Conservation (phyloP, 2,888 invertebrate genomes). For the Dastarcus helophoroides region DNA sequence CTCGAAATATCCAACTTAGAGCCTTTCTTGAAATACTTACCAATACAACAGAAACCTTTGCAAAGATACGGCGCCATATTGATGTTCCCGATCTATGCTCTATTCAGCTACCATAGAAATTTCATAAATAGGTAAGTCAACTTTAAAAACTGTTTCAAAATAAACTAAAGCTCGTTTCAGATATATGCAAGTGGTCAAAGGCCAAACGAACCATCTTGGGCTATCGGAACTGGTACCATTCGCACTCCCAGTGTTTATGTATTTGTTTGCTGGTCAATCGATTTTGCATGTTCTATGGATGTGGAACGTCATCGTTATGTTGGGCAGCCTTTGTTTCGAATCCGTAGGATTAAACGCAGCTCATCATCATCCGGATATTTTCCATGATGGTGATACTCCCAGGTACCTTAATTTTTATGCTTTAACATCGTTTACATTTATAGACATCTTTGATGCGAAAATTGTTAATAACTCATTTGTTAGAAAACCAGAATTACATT, state of each 20-base stretch:
- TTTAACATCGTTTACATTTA: too few species aligned
- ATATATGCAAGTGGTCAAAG: background rate
- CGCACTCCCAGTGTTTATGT: conserved; percentile 37
- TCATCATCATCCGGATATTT: conserved; percentile 70
- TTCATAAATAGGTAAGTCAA: too few species aligned
- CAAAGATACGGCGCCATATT: too few species aligned
- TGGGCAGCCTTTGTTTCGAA: conserved; percentile 41
- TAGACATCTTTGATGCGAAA: too few species aligned
- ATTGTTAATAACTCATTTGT: too few species aligned
- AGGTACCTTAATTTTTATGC: too few species aligned
- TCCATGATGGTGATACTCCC: conserved; percentile 66
- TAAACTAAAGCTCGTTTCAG: too few species aligned
- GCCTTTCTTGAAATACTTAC: conserved; percentile 53
- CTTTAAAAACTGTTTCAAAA: too few species aligned
- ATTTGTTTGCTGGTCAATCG: conserved; percentile 31
- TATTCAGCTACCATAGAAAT: too few species aligned
- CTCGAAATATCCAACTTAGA: conserved; percentile 57
- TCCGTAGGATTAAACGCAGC: conserved; percentile 59
- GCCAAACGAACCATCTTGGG: background rate
- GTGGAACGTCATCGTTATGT: conserved; percentile 30
- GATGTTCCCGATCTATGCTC: too few species aligned
- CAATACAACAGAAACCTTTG: conserved; percentile 47
- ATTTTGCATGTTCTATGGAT: conserved; percentile 51
- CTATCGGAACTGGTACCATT: conserved; percentile 34
- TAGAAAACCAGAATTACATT: too few species aligned